These are phyloP conservation scores for Zaprionus inermis DNA, from an alignment of 1,140 invertebrate species.

Conservation along the genomic window DNA sequence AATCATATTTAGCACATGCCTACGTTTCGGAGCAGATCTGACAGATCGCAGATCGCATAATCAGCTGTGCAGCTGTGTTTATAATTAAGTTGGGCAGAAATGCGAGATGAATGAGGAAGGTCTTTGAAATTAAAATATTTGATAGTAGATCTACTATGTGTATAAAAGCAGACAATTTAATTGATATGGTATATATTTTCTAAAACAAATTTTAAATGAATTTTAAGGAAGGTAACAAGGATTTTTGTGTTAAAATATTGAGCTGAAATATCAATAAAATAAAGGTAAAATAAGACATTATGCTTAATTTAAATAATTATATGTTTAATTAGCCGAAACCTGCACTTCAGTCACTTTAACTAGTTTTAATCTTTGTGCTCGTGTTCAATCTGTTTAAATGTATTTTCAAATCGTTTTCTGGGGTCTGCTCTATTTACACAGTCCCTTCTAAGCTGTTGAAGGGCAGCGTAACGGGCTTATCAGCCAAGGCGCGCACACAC, in stretches of 20 bases:
- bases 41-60: neutral
- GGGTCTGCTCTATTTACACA: neutral
- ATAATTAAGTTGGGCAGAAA: slow-evolving; percentile 6
- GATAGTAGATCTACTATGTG: neutral
- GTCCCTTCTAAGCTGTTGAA: slow-evolving; percentile 1
- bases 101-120: neutral
- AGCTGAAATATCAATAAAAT: too few species aligned
- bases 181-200: too few species aligned
- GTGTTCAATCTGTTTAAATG: slow-evolving; percentile 14
- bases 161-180: too few species aligned
- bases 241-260: too few species aligned
- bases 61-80: slow-evolving; percentile 3
- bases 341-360: neutral
- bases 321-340: neutral
- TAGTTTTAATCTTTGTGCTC: slow-evolving; percentile 1
- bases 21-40: slow-evolving; percentile 17
- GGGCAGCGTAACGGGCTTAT: slow-evolving; percentile 23
- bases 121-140: neutral
- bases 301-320: too few species aligned
- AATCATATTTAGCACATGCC: slow-evolving; percentile 7
- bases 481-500: slow-evolving; percentile 10
- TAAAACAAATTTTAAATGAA: too few species aligned
- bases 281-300: too few species aligned
- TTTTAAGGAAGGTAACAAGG: too few species aligned
- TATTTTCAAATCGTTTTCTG: neutral